These are phyloP conservation scores for Microtus californicus DNA, from an alignment of 2,797 vertebrate species.

Conservation along the genomic window DNA sequence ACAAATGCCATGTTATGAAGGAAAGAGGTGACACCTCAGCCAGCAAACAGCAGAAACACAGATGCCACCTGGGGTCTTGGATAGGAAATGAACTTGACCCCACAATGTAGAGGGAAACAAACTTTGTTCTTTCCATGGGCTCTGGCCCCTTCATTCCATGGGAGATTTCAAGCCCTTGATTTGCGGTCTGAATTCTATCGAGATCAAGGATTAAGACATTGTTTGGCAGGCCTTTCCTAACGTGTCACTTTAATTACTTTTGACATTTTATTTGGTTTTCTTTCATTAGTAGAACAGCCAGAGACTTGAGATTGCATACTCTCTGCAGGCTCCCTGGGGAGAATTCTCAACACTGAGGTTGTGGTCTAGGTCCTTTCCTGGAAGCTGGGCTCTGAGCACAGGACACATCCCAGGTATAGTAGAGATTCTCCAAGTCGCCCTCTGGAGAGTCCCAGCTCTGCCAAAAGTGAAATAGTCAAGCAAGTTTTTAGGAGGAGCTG, in stretches of 20 bases:
- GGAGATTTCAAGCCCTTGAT: not conserved
- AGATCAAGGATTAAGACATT: conserved; percentile 77
- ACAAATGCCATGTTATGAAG: not conserved
- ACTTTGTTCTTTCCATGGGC: conserved; percentile 11
- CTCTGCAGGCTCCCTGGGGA: conserved; percentile 44
- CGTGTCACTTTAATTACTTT: conserved; percentile 78
- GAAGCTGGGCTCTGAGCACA: conserved; percentile 24
- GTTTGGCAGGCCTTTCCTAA: conserved; percentile 73
- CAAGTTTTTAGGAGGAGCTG: not conserved
- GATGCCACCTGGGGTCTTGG: not conserved
- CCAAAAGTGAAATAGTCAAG: not conserved
- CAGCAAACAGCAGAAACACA: not conserved
- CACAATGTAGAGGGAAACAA: not conserved
- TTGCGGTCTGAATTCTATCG: conserved; percentile 37
- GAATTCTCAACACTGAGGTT: conserved; percentile 26
- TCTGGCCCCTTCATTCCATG: not conserved
- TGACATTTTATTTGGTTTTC: conserved; percentile 81
- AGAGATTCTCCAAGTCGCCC: not conserved
- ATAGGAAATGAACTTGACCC: not conserved
- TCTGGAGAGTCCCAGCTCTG: not conserved
- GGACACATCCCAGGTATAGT: not conserved
- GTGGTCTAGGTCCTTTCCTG: conserved; percentile 61
- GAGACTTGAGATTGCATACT: conserved; percentile 60
- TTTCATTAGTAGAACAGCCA: conserved; percentile 75
- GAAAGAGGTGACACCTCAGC: not conserved